Evolutionary conservation across 1,140 invertebrate species (phyloP), one percentile per base, ranked within the genome.

Genomic region (Ruditapes philippinarum): DNA sequence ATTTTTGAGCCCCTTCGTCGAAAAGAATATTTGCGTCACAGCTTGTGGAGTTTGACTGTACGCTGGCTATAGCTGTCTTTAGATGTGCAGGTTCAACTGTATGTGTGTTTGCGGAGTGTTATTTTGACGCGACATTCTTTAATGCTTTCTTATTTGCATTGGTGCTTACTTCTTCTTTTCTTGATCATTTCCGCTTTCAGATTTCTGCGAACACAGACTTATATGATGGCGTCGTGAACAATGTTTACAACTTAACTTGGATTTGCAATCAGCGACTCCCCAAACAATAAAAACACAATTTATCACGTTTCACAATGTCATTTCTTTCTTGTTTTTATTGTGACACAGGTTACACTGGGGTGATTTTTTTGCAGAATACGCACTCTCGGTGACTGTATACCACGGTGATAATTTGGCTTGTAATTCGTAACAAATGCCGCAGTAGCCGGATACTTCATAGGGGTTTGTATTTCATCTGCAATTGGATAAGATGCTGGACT

Each of bases 1-100:
- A 82, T 19, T 62, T 81, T 19, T 82, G 65, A 5, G 80, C 38
- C 45, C 86, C 86, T 73, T 91, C 90, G n/a, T 91, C 81, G 1
- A 89, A 62, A 11, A 91, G 36, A 76, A 91, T 82, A 74, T 81
- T 84, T 17, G 65, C 70, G 22, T 78, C 45, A 73, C 25, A 3
- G 31, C 51, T 9, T 70, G 7, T 54, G 62, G 36, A n/a, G n/a
- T n/a, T n/a, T n/a, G n/a, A n/a, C n/a, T n/a, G n/a, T n/a, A n/a
- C n/a, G n/a, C n/a, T n/a, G n/a, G n/a, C n/a, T n/a, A n/a, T n/a
- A n/a, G n/a, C n/a, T n/a, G n/a, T n/a, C n/a, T n/a, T n/a, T n/a
- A n/a, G n/a, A 74, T 51, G 33, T 28, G 60, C 57, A 11, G 36
- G 17, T n/a, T 19, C 19, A 19, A 12, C 19, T n/a, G 54, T 36